Conservation (phyloP, 92 coral and sea anemone genomes). For the Phenganax subtilis region DNA sequence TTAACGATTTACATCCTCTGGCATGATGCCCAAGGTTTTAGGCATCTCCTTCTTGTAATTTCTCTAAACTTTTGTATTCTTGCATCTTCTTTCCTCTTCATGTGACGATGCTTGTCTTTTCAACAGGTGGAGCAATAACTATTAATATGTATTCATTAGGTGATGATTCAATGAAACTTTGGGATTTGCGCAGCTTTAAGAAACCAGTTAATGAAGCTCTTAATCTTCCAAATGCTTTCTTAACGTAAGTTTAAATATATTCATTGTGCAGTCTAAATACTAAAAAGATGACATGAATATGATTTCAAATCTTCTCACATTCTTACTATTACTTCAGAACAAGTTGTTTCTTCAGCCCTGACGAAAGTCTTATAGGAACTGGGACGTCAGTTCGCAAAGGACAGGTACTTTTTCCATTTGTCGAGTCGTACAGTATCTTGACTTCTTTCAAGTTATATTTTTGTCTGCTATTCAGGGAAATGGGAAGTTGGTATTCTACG, state of each 20-base stretch:
- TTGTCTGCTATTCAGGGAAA: conserved; percentile 54
- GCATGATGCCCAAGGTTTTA: neutral
- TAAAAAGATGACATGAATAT: neutral
- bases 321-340: conserved; percentile 53
- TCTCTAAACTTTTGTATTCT: neutral
- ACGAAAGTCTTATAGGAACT: conserved; percentile 73
- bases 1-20: neutral
- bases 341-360: conserved; percentile 84
- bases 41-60: neutral
- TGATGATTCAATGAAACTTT: conserved; percentile 80
- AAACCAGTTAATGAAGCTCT: conserved; percentile 68
- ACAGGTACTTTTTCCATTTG: conserved; percentile 50
- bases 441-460: neutral
- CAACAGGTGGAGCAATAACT: neutral
- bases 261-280: neutral
- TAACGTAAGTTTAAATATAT: conserved; percentile 59
- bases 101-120: no score
- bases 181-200: conserved; percentile 91
- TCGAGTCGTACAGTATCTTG: neutral
- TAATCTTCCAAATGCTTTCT: conserved; percentile 68
- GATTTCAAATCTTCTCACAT: neutral
- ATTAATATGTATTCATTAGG: conserved; percentile 43
- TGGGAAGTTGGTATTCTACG: conserved; percentile 78
- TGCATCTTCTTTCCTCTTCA: no score
- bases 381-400: conserved; percentile 94